Evolutionary conservation across 2,888 invertebrate genomes (phyloP).

Genomic region (Troides helena): DNA sequence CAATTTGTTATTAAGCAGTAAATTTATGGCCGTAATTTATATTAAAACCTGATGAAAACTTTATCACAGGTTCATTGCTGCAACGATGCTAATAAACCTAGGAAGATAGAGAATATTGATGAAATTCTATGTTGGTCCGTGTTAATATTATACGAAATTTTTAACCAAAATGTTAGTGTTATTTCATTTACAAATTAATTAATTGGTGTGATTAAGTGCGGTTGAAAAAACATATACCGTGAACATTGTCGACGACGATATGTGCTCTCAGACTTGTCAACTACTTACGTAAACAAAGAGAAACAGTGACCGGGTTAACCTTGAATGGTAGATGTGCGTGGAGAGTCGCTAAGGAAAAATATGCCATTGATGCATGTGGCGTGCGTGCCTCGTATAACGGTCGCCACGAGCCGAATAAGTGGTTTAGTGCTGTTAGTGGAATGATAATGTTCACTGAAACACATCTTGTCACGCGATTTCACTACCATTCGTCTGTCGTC

Average conservation of each 20-base stretch:
- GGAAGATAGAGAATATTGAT: background rate
- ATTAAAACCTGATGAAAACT: slow-evolving; percentile 11
- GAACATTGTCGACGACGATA: slow-evolving; percentile 1
- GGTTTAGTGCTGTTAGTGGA: slow-evolving; percentile 75
- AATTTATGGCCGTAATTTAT: slow-evolving; percentile 34
- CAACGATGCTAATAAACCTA: slow-evolving; percentile 36
- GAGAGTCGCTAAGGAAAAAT: slow-evolving; percentile 75
- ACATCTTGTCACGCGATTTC: slow-evolving; percentile 62
- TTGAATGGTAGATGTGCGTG: slow-evolving; percentile 76
- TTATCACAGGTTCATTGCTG: slow-evolving; percentile 3
- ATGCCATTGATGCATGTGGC: slow-evolving; percentile 75
- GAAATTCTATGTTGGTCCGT: too few species aligned
- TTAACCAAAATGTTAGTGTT: background rate
- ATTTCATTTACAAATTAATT: too few species aligned
- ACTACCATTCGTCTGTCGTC: slow-evolving; percentile 39
- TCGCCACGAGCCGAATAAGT: slow-evolving; percentile 75
- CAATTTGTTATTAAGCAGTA: slow-evolving; percentile 32
- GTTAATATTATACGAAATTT: background rate
- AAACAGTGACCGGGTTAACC: slow-evolving; percentile 76
- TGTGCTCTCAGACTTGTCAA: slow-evolving; percentile 36
- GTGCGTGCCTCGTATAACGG: slow-evolving; percentile 77
- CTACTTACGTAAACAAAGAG: slow-evolving; percentile 69
- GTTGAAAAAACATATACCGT: background rate
- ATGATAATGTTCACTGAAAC: slow-evolving; percentile 69
- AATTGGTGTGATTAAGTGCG: too few species aligned